Conservation (phyloP, 2,113 vertebrate genomes). For the Aspidoscelis tigris region DNA sequence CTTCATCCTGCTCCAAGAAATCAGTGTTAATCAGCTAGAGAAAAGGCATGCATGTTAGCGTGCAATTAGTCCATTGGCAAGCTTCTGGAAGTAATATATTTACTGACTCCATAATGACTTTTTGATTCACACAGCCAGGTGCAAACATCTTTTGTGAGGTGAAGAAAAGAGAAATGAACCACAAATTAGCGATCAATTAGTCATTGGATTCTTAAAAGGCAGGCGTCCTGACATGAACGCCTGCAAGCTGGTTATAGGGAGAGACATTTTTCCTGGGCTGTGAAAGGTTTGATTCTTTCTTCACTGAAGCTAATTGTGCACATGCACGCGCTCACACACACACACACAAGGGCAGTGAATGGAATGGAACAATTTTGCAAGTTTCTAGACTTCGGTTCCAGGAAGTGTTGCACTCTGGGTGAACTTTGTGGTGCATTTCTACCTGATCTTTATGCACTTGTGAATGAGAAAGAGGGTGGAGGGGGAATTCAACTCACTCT, state of each 20-base stretch:
- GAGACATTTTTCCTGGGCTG: constrained; percentile 51
- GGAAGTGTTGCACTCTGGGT: too few species aligned
- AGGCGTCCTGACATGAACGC: constrained; percentile 54
- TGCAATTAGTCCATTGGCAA: constrained; percentile 30
- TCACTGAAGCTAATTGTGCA: constrained; percentile 54
- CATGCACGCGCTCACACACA: not conserved
- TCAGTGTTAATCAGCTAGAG: not conserved
- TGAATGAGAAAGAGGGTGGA: too few species aligned
- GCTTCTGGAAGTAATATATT: constrained; percentile 24
- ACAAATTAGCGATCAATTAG: constrained; percentile 72
- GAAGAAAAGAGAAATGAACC: constrained; percentile 61
- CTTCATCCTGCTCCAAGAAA: not conserved
- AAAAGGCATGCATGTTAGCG: constrained; percentile 23
- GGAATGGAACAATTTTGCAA: too few species aligned
- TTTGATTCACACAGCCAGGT: constrained; percentile 59
- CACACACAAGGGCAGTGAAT: not conserved
- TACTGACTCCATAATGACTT: constrained; percentile 30
- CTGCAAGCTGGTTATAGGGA: constrained; percentile 48
- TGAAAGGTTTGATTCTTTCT: constrained; percentile 48
- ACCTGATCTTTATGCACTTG: too few species aligned
- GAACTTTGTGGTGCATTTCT: too few species aligned
- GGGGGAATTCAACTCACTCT: too few species aligned
- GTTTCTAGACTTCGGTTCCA: too few species aligned
- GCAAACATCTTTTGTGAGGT: constrained; percentile 35
- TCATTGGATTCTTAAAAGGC: constrained; percentile 52